Base-by-base conservation (phyloP, 2,797 vertebrate species). In the Avahi laniger region DNA sequence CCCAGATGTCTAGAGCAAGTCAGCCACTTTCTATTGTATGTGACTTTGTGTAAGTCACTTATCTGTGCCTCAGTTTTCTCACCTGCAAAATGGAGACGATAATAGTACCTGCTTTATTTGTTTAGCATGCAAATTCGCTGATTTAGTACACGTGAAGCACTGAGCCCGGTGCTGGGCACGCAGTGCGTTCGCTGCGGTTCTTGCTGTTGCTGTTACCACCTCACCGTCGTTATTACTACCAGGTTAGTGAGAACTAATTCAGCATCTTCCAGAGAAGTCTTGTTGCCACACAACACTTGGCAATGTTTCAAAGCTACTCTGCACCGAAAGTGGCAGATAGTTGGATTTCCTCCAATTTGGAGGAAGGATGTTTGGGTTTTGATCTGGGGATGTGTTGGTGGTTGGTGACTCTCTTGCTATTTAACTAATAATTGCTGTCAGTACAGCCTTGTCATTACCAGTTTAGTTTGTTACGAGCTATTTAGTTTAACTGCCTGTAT, bases 361-460 rank as follows among this genome's bases (percentile, higher is more conserved):
- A 89, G 94, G 63, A 76, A 80, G 43, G 73, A 54, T 93, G 94
- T 97, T 97, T 96, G 73, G 94, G 94, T 91, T 92, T 88, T 48
- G 81, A 59, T 48, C 84, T 96, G 38, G 30, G 95, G 73, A 67
- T 67, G 92, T 75, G 91, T 70, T 57, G 73, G 85, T 41, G 83
- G 85, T 48, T 96, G 89, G 76, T 59, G 80, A 81, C 65, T 95
- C 91, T 80, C 70, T 63, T 73, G 63, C 93, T 69, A 84, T 96
- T 94, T 95, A 94, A 78, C 97, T 96, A 97, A 96, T 97, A 95
- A 98, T 87, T 65, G 87, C 93, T 94, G 61, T 95, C 95, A n/a
- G 80, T 35, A 81, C 92, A 63, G 88, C 94, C 88, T 92, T 86
- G 63, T 93, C 96, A 97, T 98, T 97, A 97, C 65, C 90, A 33